Evolutionary conservation across 1,140 invertebrate genomes (phyloP).

Genomic region (Samia ricini): DNA sequence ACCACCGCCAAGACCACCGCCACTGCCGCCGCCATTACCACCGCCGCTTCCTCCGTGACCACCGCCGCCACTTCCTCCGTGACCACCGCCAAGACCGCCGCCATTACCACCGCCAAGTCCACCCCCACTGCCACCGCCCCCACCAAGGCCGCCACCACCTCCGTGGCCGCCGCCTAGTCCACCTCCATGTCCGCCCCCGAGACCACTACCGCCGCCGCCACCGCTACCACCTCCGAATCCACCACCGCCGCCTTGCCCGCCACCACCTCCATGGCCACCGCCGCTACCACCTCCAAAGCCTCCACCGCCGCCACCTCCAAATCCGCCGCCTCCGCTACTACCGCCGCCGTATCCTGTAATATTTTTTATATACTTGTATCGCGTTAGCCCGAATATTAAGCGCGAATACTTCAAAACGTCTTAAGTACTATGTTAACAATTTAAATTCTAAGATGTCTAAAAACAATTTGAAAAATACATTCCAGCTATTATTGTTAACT

Average conservation of each 20-base stretch:
- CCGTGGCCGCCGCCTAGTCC: constrained; percentile 15
- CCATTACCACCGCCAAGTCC: constrained; percentile 1
- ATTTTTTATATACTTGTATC: not conserved
- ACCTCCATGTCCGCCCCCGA: constrained; percentile 5
- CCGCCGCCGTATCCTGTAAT: constrained; percentile 33
- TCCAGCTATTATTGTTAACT: too few relatives aligned
- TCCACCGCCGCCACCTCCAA: constrained; percentile 14
- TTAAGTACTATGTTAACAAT: too few relatives aligned
- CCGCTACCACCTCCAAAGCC: constrained; percentile 10
- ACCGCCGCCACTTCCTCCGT: constrained; percentile 15
- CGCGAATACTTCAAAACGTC: not conserved
- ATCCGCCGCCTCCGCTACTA: constrained; percentile 16
- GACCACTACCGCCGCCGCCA: constrained; percentile 11
- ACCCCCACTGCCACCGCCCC: constrained; percentile 9
- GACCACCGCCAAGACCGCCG: constrained; percentile 14
- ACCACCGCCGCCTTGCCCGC: constrained; percentile 16
- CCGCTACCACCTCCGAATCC: constrained; percentile 11
- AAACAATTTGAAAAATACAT: too few relatives aligned
- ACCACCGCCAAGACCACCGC: constrained; percentile 16
- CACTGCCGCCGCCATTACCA: constrained; percentile 18
- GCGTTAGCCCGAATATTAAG: too few relatives aligned
- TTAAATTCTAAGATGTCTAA: too few relatives aligned
- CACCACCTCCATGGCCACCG: constrained; percentile 7
- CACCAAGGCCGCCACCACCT: constrained; percentile 6
- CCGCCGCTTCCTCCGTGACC: constrained; percentile 8